Base-by-base conservation (phyloP, 2,113 vertebrate species). In the Triplophysa siluroides region DNA sequence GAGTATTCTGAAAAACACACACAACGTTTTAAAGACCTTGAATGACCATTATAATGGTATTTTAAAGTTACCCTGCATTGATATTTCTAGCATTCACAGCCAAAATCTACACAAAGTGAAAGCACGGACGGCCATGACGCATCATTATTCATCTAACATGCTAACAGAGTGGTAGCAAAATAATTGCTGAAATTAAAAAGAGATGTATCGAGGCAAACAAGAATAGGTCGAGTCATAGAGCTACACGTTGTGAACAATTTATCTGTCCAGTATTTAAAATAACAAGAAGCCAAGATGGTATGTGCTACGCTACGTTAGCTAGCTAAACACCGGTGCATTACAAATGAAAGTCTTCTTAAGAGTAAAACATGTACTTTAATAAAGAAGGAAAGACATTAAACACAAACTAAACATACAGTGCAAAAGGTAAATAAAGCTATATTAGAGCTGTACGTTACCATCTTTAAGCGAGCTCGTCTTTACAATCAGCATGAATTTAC, bases 1-100 rank as follows among this genome's bases (percentile, higher is more conserved):
- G 93, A 79, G 93, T 88, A 84, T 98, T 93, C 97, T 99, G 86
- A 1, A 86, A 85, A 0, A 78, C 62, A 82, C 8, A 47, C 61
- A 60, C 0, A 26, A 2, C 18, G 14, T 12, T 13, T 6, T 9
- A 61, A 18, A 73, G 54, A 21, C 54, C n/a, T n/a, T 9, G 18
- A 1, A 58, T 58, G 54, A 58, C 6, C 54, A 21, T 45, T 45
- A 45, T 45, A 12, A 45, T 45, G 43, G 11, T 45, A 45, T n/a
- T 21, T 21, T 58, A 21, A 0, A 26, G 8, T 24, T 5, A 45
- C 13, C 0, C 38, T 18, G 16, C 33, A 11, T 60, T 58, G 8
- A 60, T 1, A 12, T 47, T 45, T 13, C 9, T 8, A n/a, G 13
- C 23, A 21, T 38, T 3, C 45, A 54, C 19, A 64, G 68, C n/a